phyloP scores from a whole-genome alignment of 2,113 vertebrate genomes.

The Tragelaphus scriptus region DNA sequence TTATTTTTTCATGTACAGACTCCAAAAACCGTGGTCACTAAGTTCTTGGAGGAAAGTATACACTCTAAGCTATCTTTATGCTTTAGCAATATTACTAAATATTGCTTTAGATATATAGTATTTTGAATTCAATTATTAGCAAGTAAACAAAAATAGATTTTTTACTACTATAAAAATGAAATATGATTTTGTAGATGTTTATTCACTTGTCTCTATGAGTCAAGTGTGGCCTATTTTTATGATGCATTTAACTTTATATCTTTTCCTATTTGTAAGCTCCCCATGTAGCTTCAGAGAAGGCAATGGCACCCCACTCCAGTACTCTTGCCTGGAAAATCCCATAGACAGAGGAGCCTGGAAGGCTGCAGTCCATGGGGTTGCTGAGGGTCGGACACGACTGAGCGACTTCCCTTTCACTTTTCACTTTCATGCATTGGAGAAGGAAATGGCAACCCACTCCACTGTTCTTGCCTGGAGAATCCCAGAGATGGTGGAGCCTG shows the following conservation, averaged over 20 bases:
- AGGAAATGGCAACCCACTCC: too few relatives aligned
- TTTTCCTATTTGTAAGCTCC: background rate
- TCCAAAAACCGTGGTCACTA: background rate
- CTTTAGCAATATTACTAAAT: background rate
- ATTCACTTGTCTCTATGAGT: background rate
- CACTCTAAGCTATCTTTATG: background rate
- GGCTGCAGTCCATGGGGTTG: too few relatives aligned
- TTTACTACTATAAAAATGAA: constrained; percentile 19
- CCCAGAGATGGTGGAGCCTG: too few relatives aligned
- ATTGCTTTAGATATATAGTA: background rate
- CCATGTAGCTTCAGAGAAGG: background rate
- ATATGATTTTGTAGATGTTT: constrained; percentile 3
- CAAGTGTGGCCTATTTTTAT: background rate
- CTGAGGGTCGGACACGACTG: too few relatives aligned
- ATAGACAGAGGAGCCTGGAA: too few relatives aligned
- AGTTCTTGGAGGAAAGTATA: background rate
- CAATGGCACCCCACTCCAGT: too few relatives aligned
- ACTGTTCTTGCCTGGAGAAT: too few relatives aligned
- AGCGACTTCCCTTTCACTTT: too few relatives aligned
- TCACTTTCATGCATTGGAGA: too few relatives aligned
- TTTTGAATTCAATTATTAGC: constrained; percentile 30
- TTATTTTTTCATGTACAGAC: background rate
- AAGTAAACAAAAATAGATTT: constrained; percentile 21
- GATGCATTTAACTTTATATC: background rate
- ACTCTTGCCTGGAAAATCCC: too few relatives aligned